phyloP scores from a whole-genome alignment of 2,888 invertebrate genomes.

The Trisateles emortualis region DNA sequence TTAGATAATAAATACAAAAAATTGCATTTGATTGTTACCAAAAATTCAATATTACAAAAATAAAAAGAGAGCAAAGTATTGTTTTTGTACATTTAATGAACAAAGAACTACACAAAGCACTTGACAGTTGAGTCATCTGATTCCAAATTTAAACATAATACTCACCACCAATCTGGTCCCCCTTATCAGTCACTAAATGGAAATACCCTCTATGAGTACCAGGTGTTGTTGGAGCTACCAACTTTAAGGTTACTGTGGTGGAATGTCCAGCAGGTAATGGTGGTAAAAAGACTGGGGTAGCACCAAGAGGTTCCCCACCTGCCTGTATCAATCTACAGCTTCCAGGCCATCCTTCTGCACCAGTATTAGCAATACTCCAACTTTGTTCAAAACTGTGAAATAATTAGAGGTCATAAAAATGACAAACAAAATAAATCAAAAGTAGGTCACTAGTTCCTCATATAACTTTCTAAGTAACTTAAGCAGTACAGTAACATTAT shows the following conservation, averaged over 20 bases:
- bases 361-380: slow-evolving; percentile 96
- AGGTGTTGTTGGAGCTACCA: slow-evolving; percentile 91
- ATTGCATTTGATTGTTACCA: no score
- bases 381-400: slow-evolving; percentile 92
- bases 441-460: no score
- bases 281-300: slow-evolving; percentile 88
- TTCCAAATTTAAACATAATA: slow-evolving; percentile 6
- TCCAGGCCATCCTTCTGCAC: slow-evolving; percentile 95
- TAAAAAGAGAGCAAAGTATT: no score
- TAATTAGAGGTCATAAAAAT: slow-evolving; percentile 3
- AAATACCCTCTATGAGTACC: slow-evolving; percentile 95
- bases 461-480: no score
- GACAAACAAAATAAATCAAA: no score
- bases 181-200: slow-evolving; percentile 95
- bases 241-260: slow-evolving; percentile 91
- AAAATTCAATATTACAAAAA: no score
- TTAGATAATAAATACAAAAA: no score
- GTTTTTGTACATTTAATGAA: background rate
- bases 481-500: no score
- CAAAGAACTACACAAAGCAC: background rate
- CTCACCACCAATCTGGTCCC: slow-evolving; percentile 96
- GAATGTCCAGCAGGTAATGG: slow-evolving; percentile 92
- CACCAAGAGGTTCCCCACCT: slow-evolving; percentile 86
- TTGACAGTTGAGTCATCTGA: no score
- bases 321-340: slow-evolving; percentile 93